Evolutionary conservation across 2,113 vertebrate genomes (phyloP), one percentile per base, ranked within the genome.

Genomic region (Sylvia atricapilla): DNA sequence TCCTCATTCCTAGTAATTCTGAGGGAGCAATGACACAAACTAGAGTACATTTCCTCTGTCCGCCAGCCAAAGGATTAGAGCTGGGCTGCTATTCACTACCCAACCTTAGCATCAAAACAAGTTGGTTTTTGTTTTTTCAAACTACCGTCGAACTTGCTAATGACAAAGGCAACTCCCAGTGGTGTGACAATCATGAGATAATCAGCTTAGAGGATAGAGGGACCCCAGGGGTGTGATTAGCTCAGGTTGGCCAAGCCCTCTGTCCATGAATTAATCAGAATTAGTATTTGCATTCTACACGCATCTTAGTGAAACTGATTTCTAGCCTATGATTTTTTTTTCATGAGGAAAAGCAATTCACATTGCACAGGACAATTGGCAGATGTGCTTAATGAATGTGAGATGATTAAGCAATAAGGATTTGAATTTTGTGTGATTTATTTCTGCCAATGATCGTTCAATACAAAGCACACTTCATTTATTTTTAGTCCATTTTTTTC

Each of bases 201-300:
- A 88, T 94, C 95, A 95, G 95, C 94, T 95, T 89, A 55, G 90
- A 92, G 87, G 95, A 93, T 91, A 96, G 68, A 60, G 91, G 90
- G 91, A 91, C 68, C 89, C 83, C 89, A 94, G 59, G 53, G 75
- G 72, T 94, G 59, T 96, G 90, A 97, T 96, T 94, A 94, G 66
- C 79, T 85, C 89, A 95, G 82, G 90, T 87, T 90, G 85, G 80
- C 72, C 93, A 95, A 95, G 89, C 91, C 95, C 91, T 96, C 84
- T 95, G 83, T 91, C 78, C 78, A 85, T 89, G 63, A 94, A 96
- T 93, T 82, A 92, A 86, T 95, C 68, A 93, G 90, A 97, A 94
- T 92, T 72, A 97, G 73, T 81, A 94, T 91, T 96, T 87, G 83
- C 92, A 87, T 96, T 94, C 94, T 93, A 89, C 50, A 44, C 80